A percentile compares a stretch with the other conserved stretches of the same genome.
Conservation (phyloP, 92 coral and sea anemone species). For the Virgularia gustaviana region DNA sequence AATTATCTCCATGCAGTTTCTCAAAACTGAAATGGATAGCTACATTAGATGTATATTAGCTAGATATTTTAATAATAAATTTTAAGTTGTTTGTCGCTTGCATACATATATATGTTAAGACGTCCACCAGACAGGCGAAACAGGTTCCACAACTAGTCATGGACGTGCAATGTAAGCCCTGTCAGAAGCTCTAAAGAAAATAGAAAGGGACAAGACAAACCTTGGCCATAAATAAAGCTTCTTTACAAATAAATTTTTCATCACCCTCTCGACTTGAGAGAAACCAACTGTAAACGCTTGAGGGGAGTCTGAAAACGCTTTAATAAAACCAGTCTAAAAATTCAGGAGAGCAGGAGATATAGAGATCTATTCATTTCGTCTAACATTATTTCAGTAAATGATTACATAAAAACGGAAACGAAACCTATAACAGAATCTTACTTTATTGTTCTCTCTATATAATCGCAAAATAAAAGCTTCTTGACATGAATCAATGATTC, state of each 20-base stretch:
- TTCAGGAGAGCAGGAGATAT: not conserved
- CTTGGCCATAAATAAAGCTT: conserved; percentile 94
- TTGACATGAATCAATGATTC: conserved; percentile 97
- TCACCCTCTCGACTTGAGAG: conserved; percentile 87
- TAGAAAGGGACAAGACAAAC: no score
- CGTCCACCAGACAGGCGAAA: no score
- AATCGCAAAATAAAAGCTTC: conserved; percentile 90
- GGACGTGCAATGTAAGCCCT: no score
- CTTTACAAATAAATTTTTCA: conserved; percentile 90
- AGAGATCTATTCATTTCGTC: not conserved
- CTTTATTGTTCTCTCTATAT: conserved; percentile 92
- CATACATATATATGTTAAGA: no score
- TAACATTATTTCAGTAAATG: not conserved
- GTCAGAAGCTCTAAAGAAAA: no score
- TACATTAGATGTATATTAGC: no score
- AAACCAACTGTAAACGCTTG: conserved; percentile 80
- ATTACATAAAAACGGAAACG: not conserved
- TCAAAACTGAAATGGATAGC: no score
- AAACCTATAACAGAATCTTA: conserved; percentile 2
- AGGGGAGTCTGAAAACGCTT: conserved; percentile 89
- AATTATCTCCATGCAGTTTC: no score
- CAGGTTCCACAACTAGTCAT: no score
- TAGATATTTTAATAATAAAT: no score
- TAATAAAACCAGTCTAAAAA: conserved; percentile 77
- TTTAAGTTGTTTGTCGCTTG: no score